Evolutionary conservation across 2,113 vertebrate species (phyloP).

Genomic region (Oryzias celebensis): DNA sequence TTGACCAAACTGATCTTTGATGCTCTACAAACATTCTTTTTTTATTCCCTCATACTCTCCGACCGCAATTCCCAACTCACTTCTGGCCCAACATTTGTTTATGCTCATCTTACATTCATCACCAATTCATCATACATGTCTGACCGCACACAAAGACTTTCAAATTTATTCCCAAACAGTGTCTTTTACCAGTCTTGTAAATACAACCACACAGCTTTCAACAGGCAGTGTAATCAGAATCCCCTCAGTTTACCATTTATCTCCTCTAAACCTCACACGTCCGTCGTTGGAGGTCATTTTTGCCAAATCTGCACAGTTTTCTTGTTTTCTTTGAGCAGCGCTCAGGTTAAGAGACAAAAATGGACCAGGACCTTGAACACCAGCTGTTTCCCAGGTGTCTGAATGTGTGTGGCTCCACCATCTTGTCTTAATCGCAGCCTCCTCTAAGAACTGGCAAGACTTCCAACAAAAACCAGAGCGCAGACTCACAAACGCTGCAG

Average conservation of each 20-base stretch:
- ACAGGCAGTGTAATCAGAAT: constrained; percentile 19
- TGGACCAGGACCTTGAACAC: constrained; percentile 28
- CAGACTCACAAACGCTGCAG: constrained; percentile 44
- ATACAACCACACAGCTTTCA: constrained; percentile 22
- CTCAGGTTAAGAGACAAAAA: constrained; percentile 33
- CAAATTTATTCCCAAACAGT: constrained; percentile 26
- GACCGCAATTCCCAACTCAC: not conserved
- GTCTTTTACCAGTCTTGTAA: constrained; percentile 27
- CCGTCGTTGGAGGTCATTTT: constrained; percentile 3
- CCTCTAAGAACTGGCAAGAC: constrained; percentile 66
- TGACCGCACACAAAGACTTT: constrained; percentile 20
- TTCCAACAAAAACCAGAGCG: constrained; percentile 62
- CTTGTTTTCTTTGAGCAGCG: constrained; percentile 14
- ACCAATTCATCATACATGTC: constrained; percentile 25
- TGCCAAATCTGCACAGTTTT: constrained; percentile 13
- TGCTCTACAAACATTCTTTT: no score
- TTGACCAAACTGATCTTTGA: no score
- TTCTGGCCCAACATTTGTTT: constrained; percentile 38
- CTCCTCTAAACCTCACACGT: constrained; percentile 6
- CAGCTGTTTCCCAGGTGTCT: constrained; percentile 77
- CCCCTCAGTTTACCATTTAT: constrained; percentile 39
- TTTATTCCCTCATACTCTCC: no score
- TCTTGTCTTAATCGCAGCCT: constrained; percentile 66
- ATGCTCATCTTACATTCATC: constrained; percentile 10
- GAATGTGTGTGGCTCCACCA: constrained; percentile 65